These are phyloP conservation scores for Pachypanchax playfairii DNA, from an alignment of 2,113 vertebrate species.

Conservation along the genomic window DNA sequence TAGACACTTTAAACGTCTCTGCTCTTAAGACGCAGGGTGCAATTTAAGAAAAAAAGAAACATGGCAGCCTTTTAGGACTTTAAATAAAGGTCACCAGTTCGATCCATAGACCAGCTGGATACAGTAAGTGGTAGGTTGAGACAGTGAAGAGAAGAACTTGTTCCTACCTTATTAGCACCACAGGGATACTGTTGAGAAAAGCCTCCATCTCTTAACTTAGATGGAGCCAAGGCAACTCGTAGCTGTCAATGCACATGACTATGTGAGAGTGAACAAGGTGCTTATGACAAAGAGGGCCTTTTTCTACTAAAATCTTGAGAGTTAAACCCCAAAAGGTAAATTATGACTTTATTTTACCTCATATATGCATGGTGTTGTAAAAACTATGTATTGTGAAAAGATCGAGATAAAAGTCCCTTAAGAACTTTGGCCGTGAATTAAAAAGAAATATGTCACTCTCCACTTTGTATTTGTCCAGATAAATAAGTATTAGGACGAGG, in stretches of 20 bases:
- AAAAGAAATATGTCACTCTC: background rate
- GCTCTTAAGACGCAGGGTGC: background rate
- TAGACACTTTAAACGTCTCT: background rate
- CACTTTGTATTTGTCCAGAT: background rate
- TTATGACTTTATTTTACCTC: background rate
- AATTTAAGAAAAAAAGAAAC: constrained; percentile 3
- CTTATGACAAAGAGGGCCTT: background rate
- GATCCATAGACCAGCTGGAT: constrained; percentile 1
- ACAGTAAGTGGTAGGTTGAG: constrained; percentile 4
- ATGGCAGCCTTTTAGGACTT: constrained; percentile 12
- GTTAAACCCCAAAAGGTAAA: background rate
- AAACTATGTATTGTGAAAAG: too few relatives aligned
- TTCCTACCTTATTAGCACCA: constrained; percentile 23
- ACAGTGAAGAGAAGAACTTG: constrained; percentile 19
- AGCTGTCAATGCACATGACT: constrained; percentile 11
- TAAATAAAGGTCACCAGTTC: constrained; percentile 21
- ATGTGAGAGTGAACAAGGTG: background rate
- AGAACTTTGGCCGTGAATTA: background rate
- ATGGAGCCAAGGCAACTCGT: constrained; percentile 13
- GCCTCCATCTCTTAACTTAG: background rate
- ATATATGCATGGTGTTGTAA: background rate
- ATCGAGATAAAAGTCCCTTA: background rate
- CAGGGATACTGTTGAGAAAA: constrained; percentile 4
- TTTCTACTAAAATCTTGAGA: background rate
- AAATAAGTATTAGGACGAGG: background rate